These are phyloP conservation scores for Brachypteracias leptosomus DNA, from an alignment of 2,113 vertebrate genomes.

Conservation along the genomic window DNA sequence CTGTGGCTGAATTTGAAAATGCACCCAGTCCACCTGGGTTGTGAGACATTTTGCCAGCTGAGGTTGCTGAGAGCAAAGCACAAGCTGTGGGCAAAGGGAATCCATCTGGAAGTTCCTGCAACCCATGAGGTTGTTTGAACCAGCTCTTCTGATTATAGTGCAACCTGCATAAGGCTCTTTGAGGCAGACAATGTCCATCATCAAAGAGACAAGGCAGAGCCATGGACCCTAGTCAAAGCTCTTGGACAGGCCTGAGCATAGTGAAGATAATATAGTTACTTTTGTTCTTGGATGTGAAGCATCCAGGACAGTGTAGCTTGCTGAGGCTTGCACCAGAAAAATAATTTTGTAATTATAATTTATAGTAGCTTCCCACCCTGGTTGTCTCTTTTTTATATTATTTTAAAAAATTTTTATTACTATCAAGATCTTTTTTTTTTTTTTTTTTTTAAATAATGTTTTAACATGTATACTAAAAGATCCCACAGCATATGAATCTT, in stretches of 20 bases:
- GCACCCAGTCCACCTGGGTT: neutral
- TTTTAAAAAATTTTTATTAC: too few species aligned
- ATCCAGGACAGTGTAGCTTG: neutral
- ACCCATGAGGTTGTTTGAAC: neutral
- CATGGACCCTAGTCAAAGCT: accelerated
- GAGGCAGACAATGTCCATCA: neutral
- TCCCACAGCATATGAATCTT: neutral
- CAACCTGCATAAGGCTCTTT: neutral
- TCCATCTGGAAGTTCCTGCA: neutral
- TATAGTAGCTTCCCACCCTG: neutral
- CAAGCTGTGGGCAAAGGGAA: neutral
- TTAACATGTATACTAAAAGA: neutral
- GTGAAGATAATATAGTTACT: neutral
- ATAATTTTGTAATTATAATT: neutral
- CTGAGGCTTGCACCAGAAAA: neutral
- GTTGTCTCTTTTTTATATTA: neutral
- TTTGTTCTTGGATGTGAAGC: neutral
- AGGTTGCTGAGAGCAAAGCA: neutral
- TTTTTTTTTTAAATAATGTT: neutral
- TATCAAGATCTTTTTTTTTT: neutral
- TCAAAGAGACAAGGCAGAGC: neutral
- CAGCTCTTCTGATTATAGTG: neutral
- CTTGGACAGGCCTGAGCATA: neutral
- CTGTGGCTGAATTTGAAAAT: neutral
- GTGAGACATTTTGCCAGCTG: neutral